Evolutionary conservation across 2,888 invertebrate genomes (phyloP).

Genomic region (Drosophila neutralis): DNA sequence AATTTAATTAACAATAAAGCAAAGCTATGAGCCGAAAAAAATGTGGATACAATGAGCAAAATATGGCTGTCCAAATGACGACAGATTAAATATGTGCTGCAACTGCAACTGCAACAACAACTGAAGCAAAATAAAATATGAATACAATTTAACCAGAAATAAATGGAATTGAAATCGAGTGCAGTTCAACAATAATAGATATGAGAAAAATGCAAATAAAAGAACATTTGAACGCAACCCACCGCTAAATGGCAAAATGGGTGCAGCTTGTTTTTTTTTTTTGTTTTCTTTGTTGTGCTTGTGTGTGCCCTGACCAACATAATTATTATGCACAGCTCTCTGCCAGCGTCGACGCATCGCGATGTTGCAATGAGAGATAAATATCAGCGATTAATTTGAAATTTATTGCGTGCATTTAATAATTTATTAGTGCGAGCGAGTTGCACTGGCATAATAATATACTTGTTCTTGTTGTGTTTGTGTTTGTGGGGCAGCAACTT

Average conservation of each 20-base stretch:
- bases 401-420: constrained; percentile 82
- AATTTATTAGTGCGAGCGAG: constrained; percentile 78
- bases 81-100: constrained; percentile 33
- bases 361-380: constrained; percentile 76
- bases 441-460: constrained; percentile 24
- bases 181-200: constrained; percentile 22
- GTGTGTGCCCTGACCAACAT: constrained; percentile 46
- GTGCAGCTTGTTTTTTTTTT: not conserved
- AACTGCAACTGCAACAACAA: constrained; percentile 30
- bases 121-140: constrained; percentile 37
- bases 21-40: constrained; percentile 10
- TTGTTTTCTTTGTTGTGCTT: not conserved
- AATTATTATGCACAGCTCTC: constrained; percentile 58
- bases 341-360: constrained; percentile 29
- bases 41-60: constrained; percentile 28
- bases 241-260: not conserved
- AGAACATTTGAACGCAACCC: not conserved
- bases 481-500: constrained; percentile 29
- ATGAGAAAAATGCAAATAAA: constrained; percentile 18
- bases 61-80: constrained; percentile 28
- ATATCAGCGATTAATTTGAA: constrained; percentile 83
- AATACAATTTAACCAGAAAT: constrained; percentile 51
- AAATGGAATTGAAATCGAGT: constrained; percentile 38
- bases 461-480: constrained; percentile 38
- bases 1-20: constrained; percentile 68